These are phyloP conservation scores for Galagoides demidoff DNA, from an alignment of 2,797 vertebrate species.

Conservation along the genomic window DNA sequence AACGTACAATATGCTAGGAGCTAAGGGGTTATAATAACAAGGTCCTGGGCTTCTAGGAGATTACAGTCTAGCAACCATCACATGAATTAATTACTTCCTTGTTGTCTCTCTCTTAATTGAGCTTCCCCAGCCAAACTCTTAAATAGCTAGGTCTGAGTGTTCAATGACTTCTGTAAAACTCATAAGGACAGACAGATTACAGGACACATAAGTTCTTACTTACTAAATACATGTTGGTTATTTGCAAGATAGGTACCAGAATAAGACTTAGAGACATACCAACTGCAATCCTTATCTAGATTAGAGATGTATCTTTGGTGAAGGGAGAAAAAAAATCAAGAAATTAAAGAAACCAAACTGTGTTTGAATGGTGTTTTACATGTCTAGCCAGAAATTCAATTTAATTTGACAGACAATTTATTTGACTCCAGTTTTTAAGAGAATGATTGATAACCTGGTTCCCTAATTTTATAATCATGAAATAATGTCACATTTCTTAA, in stretches of 20 bases:
- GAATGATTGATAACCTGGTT: not conserved
- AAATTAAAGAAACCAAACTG: not conserved
- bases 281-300: not conserved
- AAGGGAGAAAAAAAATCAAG: not conserved
- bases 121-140: not conserved
- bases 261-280: not conserved
- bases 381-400: not conserved
- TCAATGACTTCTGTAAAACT: not conserved
- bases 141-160: not conserved
- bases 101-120: not conserved
- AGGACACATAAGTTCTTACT: not conserved
- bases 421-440: not conserved
- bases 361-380: not conserved
- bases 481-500: slow-evolving; percentile 1
- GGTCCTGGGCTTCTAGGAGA: not conserved
- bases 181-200: not conserved
- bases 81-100: not conserved
- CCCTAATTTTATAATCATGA: not conserved
- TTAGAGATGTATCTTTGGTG: not conserved
- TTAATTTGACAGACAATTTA: not conserved
- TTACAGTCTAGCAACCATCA: not conserved
- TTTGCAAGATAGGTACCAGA: not conserved
- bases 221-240: not conserved
- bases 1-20: too few species aligned
- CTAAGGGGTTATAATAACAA: not conserved